phyloP scores from a whole-genome alignment of 2,113 vertebrate genomes.

The Fregetta grallaria region DNA sequence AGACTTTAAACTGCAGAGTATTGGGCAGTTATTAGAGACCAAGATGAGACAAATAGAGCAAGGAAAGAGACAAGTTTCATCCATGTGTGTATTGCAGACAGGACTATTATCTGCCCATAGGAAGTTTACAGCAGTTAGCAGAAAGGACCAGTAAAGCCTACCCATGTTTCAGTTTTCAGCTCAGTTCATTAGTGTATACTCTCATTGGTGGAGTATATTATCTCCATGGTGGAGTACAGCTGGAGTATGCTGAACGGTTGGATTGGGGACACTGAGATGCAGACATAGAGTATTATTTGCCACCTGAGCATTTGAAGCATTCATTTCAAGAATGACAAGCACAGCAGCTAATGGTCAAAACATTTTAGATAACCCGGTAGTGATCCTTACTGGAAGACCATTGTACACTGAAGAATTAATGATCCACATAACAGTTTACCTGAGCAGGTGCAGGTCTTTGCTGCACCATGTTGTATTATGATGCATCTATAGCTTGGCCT shows the following conservation, averaged over 20 bases:
- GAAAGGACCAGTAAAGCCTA: not conserved
- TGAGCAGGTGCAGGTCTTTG: not conserved
- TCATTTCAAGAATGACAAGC: not conserved
- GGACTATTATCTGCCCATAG: not conserved
- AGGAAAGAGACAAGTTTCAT: not conserved
- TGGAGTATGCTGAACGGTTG: not conserved
- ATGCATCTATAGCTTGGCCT: not conserved
- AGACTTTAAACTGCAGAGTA: not conserved
- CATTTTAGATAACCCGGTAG: not conserved
- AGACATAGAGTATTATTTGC: not conserved
- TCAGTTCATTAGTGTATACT: not conserved
- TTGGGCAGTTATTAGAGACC: not conserved
- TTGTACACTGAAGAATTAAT: not conserved
- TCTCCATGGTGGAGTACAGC: not conserved
- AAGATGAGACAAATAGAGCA: not conserved
- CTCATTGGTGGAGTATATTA: not conserved
- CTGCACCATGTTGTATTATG: not conserved
- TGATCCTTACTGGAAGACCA: not conserved
- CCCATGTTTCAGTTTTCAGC: not conserved
- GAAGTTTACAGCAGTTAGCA: not conserved
- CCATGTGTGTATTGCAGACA: not conserved
- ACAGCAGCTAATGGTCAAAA: not conserved
- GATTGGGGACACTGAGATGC: not conserved
- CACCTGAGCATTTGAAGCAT: not conserved
- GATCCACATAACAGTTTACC: not conserved